A percentile compares a stretch with the other conserved stretches of the same genome.
These are phyloP conservation scores for Mastacembelus armatus DNA, from an alignment of 2,797 vertebrate species.

Conservation along the genomic window DNA sequence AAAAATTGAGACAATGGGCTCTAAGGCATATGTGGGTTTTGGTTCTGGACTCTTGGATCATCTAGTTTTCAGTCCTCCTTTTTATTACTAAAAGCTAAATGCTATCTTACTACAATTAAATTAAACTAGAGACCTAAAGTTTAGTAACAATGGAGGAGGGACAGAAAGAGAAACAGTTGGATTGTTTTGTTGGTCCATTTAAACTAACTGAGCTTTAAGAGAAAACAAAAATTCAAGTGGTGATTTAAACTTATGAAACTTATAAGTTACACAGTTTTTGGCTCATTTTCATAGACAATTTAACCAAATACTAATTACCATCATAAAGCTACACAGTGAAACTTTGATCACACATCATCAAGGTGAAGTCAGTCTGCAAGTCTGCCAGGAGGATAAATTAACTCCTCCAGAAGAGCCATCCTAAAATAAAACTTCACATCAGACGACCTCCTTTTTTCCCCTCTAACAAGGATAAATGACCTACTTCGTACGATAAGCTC, in stretches of 20 bases:
- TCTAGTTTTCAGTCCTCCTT: neutral
- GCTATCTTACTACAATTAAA: too few species aligned
- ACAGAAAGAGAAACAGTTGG: neutral
- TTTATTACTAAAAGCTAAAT: too few species aligned
- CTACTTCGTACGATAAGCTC: conserved; percentile 79
- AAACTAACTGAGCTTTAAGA: neutral
- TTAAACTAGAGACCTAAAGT: neutral
- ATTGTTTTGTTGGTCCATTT: neutral
- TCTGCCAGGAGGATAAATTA: conserved; percentile 69
- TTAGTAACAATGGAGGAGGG: neutral
- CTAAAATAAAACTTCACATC: conserved; percentile 80
- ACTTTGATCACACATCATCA: conserved; percentile 37
- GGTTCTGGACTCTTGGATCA: conserved; percentile 1
- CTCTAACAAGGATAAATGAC: conserved; percentile 74
- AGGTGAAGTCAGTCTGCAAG: conserved; percentile 41
- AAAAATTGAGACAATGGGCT: neutral
- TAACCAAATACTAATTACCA: conserved; percentile 2
- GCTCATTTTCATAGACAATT: neutral
- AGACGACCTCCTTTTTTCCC: conserved; percentile 68
- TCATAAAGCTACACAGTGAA: conserved; percentile 12
- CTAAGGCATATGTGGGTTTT: neutral
- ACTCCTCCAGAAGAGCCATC: conserved; percentile 63
- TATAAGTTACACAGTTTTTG: neutral
- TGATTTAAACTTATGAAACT: neutral
- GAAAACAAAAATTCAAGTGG: neutral